Conservation (phyloP, 1,140 invertebrate species). For the Philopotamus ludificatus region DNA sequence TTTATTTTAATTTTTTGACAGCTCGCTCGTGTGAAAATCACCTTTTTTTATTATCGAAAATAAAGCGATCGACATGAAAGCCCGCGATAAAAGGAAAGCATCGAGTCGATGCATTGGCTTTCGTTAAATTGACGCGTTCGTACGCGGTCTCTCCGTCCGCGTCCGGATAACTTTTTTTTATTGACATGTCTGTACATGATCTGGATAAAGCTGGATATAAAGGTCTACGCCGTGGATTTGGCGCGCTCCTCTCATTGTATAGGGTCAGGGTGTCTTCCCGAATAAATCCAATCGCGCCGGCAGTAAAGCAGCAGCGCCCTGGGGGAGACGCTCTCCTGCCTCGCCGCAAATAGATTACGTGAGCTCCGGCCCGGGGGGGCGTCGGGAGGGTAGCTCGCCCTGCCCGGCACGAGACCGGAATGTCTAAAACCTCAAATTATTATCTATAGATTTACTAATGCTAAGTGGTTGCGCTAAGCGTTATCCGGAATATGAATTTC, state of each 20-base stretch:
- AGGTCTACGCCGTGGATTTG: not conserved
- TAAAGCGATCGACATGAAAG: too few relatives aligned
- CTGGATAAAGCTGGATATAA: not conserved
- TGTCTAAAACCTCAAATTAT: slow-evolving; percentile 31
- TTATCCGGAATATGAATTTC: slow-evolving; percentile 3
- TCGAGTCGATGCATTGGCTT: too few relatives aligned
- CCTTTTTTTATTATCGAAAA: too few relatives aligned
- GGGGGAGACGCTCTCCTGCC: slow-evolving; percentile 25
- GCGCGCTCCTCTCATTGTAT: slow-evolving; percentile 20
- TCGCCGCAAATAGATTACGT: slow-evolving; percentile 41
- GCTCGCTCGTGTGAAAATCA: too few relatives aligned
- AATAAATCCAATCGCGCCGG: slow-evolving; percentile 37
- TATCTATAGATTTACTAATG: slow-evolving; percentile 37
- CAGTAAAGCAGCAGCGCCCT: slow-evolving; percentile 17
- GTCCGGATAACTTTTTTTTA: not conserved
- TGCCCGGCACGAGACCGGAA: slow-evolving; percentile 35
- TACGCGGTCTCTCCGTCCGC: not conserved
- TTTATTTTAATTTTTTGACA: too few relatives aligned
- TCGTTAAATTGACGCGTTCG: too few relatives aligned
- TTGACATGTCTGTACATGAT: not conserved
- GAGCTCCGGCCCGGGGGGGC: slow-evolving; percentile 20
- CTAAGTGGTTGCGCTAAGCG: slow-evolving; percentile 6
- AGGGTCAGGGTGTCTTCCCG: slow-evolving; percentile 26
- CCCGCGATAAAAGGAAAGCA: too few relatives aligned
- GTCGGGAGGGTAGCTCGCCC: slow-evolving; percentile 9